Conservation (phyloP, 2,113 vertebrate genomes). For the Catharus minimus region DNA sequence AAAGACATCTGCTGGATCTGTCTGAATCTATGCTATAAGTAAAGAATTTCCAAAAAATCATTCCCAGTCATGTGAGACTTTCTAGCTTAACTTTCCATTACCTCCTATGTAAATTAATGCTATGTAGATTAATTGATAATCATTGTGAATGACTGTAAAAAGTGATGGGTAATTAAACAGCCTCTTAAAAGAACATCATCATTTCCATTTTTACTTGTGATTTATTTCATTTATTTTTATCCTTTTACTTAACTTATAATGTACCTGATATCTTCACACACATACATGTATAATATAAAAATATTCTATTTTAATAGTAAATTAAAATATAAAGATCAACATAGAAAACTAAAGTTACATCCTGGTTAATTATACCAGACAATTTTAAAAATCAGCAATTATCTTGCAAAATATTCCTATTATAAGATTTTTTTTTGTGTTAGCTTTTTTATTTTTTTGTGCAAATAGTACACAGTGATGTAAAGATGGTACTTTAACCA, state of each 20-base stretch:
- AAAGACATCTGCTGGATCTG: not conserved
- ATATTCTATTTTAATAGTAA: not conserved
- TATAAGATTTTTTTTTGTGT: not conserved
- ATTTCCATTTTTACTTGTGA: conserved; percentile 8
- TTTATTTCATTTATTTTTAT: not conserved
- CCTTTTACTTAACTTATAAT: not conserved
- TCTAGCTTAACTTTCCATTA: not conserved
- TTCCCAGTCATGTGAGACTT: not conserved
- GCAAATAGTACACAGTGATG: not conserved
- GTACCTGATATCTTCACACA: not conserved
- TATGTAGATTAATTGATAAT: conserved; percentile 7
- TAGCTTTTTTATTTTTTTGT: not conserved
- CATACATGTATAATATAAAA: not conserved
- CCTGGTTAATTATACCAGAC: not conserved
- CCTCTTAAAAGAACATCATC: not conserved
- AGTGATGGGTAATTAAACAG: not conserved
- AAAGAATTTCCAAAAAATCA: not conserved
- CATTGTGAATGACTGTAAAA: conserved; percentile 15
- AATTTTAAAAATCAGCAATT: not conserved
- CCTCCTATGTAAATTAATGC: not conserved
- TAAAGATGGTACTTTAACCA: not conserved
- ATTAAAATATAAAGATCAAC: not conserved
- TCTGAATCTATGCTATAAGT: not conserved
- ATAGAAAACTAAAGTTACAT: not conserved
- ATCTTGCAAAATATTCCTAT: not conserved